Percentiles rank a stretch among this genome's conserved stretches.
Conservation (phyloP, 2,797 vertebrate species). For the Danio jaintianensis region DNA sequence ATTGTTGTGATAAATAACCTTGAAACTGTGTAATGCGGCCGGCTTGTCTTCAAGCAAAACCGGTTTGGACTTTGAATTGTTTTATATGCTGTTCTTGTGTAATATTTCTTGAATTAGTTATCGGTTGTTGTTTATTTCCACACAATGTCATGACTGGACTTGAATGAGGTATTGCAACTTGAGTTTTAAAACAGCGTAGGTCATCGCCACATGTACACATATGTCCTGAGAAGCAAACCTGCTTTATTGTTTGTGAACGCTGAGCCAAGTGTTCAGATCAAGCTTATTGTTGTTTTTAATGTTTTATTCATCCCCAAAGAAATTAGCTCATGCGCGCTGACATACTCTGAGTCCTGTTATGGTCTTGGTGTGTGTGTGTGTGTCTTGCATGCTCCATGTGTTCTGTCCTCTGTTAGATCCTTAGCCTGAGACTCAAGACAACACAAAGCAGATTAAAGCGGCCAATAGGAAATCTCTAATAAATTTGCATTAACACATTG, state of each 20-base stretch:
- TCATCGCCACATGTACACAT: slow-evolving; percentile 36
- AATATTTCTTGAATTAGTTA: slow-evolving; percentile 51
- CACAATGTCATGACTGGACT: slow-evolving; percentile 43
- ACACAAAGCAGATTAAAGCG: slow-evolving; percentile 78
- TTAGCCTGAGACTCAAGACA: slow-evolving; percentile 70
- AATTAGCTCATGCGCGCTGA: slow-evolving; percentile 54
- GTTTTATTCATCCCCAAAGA: slow-evolving; percentile 62
- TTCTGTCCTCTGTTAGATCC: slow-evolving; percentile 52
- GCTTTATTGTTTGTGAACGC: slow-evolving; percentile 55
- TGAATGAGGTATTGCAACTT: slow-evolving; percentile 23
- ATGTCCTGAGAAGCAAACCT: slow-evolving; percentile 45
- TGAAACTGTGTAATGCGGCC: slow-evolving; percentile 54
- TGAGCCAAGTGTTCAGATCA: slow-evolving; percentile 48
- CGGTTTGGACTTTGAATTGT: slow-evolving; percentile 52
- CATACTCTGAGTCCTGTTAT: slow-evolving; percentile 43
- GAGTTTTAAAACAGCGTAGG: slow-evolving; percentile 39
- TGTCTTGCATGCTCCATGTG: slow-evolving; percentile 26
- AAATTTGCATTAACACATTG: slow-evolving; percentile 88
- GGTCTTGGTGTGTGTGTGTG: slow-evolving; percentile 17
- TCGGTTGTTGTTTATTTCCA: slow-evolving; percentile 38
- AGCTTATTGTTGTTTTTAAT: slow-evolving; percentile 62
- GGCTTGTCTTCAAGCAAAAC: slow-evolving; percentile 41
- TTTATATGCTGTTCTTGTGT: slow-evolving; percentile 20
- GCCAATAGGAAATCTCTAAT: slow-evolving; percentile 83
- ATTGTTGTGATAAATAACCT: slow-evolving; percentile 53